Base-by-base conservation (phyloP, 2,888 invertebrate species). In the Noctua janthina region DNA sequence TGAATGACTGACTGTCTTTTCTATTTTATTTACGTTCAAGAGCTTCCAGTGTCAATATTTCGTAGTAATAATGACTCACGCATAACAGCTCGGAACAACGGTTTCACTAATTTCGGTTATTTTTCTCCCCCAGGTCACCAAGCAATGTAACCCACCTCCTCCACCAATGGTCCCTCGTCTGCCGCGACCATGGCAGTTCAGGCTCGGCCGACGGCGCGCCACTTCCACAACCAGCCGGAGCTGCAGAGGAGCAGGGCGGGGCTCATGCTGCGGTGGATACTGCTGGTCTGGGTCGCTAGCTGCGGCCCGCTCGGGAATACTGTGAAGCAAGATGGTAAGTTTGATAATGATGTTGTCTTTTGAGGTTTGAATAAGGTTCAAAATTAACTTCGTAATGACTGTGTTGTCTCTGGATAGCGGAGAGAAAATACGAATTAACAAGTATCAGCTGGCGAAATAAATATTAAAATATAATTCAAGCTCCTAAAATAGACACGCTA, bases 141-240 rank as follows among this genome's bases (percentile, higher is more conserved):
- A 79, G 83, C 70, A 67, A 89, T 89, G 91, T 90, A 89, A 86
- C 59, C 74, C 74, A 71, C 72, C 79, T 29, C 29, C 49, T 84
- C 77, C 82, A 87, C 91, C 88, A 91, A 93, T 93, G 92, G 88
- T 89, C 91, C 85, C 90, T 87, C 83, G 83, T 87, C 89, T 86
- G 85, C 67, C 75, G 82, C 81, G 78, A 91, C 75, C 81, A 96
- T 96, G 96, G 95, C 94, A 91, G 91, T 83, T 85, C 91, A 81
- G 92, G 93, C 87, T 87, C 91, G 93, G 91, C 96, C 96, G 85
- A 96, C 96, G 67, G 95, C 94, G 87, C 91, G 96, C 89, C 96
- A 96, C 88, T 96, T 96, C 91, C 96, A 96, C 93, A 96, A 96
- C 92, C 96, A 96, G 92, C 96, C 96, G 11, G 96, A 96, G 91